phyloP scores from a whole-genome alignment of 2,113 vertebrate genomes.

The Etia nguti region DNA sequence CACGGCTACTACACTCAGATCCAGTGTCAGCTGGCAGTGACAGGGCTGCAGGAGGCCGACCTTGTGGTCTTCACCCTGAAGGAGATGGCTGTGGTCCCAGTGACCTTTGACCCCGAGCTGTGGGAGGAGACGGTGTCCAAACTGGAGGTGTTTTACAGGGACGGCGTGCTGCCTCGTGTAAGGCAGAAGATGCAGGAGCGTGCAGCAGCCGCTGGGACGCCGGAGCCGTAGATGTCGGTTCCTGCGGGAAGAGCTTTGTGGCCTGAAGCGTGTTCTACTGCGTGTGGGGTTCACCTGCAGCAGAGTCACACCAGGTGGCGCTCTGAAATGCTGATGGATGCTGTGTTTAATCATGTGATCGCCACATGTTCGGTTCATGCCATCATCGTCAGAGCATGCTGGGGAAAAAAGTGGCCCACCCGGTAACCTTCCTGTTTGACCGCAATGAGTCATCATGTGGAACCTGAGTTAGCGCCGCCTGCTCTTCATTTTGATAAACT shows the following conservation, averaged over 20 bases:
- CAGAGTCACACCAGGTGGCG: no score
- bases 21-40: slow-evolving; percentile 77
- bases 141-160: slow-evolving; percentile 74
- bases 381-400: no score
- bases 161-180: slow-evolving; percentile 69
- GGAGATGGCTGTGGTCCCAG: slow-evolving; percentile 68
- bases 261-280: not conserved
- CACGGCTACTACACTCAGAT: slow-evolving; percentile 82
- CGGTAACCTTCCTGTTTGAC: no score
- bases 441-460: no score
- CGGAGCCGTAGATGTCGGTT: not conserved
- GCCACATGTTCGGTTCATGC: no score
- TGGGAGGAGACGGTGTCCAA: slow-evolving; percentile 70
- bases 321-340: no score
- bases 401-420: no score
- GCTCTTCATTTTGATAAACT: no score
- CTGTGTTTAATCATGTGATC: no score
- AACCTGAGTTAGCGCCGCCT: no score
- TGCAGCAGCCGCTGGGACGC: not conserved
- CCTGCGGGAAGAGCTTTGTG: not conserved
- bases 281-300: not conserved
- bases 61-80: slow-evolving; percentile 74
- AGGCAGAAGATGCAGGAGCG: not conserved
- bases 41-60: slow-evolving; percentile 61
- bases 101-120: slow-evolving; percentile 66